Base-by-base conservation (phyloP, 2,113 vertebrate genomes). In the Zosterops lateralis region DNA sequence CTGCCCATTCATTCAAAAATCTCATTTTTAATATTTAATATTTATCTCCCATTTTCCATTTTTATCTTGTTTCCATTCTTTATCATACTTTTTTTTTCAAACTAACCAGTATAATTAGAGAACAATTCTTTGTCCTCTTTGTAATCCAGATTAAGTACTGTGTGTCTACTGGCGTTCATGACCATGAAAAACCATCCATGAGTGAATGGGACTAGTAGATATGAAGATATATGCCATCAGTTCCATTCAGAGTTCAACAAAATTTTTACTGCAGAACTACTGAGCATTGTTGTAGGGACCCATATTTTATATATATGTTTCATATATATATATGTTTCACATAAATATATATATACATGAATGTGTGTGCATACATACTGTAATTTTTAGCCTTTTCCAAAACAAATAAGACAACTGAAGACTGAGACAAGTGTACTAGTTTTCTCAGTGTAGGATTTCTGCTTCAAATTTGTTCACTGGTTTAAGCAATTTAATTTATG, bases 211-310 rank as follows among this genome's bases (percentile, higher is more conserved):
- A 29, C 22, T 14, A 19, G 17, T 18, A 28, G 3, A 18, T 31
- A 40, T 3, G 18, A 54, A 16, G 9, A 53, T 0, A 0, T 24
- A 15, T 10, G 12, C 17, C 26, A 28, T 10, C 42, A 36, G 28
- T n/a, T 83, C 31, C 18, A 57, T 31, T 10, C 26, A 50, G 6
- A 31, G 1, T 66, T 61, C 24, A 66, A 31, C 5, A 70, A 78
- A 4, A 2, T 20, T 32, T 68, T 34, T 53, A 12, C 24, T 34
- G 24, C 17, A 54, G 25, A 77, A 44, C 16, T 66, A 65, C 22
- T 40, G n/a, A 70, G 1, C 12, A 38, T 34, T 74, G 5, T 14
- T 34, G 26, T 32, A 65, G 12, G 7, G 14, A 58, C 70, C 29
- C 2, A 20, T 50, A 29, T 56, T 64, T 31, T 26, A 14, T 32